phyloP scores from a whole-genome alignment of 2,113 vertebrate species.

The Sander vitreus region DNA sequence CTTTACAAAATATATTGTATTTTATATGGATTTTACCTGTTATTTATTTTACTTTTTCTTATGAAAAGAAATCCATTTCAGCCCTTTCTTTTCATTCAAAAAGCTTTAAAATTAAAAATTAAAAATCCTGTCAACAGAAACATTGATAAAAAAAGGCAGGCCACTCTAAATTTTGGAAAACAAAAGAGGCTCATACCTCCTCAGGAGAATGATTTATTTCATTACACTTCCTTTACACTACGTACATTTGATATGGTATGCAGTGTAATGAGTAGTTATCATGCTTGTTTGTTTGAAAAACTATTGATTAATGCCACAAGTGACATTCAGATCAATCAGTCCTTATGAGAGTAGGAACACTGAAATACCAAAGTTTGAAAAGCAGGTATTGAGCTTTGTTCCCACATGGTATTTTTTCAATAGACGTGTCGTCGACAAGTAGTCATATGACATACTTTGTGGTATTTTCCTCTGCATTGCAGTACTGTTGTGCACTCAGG shows the following conservation, averaged over 20 bases:
- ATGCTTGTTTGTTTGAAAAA: not conserved
- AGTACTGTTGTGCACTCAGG: constrained; percentile 47
- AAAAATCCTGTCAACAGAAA: not conserved
- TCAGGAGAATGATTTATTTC: not conserved
- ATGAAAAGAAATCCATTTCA: too few relatives aligned
- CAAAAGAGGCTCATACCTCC: not conserved
- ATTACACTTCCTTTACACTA: not conserved
- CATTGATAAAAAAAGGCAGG: not conserved
- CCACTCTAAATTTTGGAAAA: not conserved
- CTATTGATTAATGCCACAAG: not conserved
- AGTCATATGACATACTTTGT: not conserved
- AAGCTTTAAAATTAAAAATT: not conserved
- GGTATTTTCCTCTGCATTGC: constrained; percentile 50
- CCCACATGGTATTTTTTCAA: not conserved
- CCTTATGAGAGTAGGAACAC: constrained; percentile 12
- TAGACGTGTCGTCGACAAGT: too few relatives aligned
- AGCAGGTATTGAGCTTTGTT: not conserved
- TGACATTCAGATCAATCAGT: not conserved
- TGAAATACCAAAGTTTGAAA: not conserved
- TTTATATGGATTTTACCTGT: not conserved
- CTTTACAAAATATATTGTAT: not conserved
- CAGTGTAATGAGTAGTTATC: not conserved
- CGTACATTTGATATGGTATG: not conserved
- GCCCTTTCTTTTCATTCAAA: not conserved
- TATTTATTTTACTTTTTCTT: not conserved